Conservation (phyloP, 2,888 invertebrate genomes). For the Argynnis bischoffii region DNA sequence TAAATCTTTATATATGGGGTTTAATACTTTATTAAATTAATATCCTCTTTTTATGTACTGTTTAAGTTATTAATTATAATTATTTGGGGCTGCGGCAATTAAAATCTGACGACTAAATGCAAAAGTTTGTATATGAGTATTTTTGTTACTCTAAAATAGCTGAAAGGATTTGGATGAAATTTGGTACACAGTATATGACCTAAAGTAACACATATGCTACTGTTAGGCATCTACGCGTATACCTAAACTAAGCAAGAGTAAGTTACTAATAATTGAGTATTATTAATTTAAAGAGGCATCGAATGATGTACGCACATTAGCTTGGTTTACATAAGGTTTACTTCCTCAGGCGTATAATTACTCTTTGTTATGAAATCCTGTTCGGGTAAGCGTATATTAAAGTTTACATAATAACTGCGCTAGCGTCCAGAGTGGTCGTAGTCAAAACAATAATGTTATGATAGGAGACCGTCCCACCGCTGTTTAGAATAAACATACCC, state of each 20-base stretch:
- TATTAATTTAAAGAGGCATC: slow-evolving; percentile 28
- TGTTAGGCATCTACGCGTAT: too few relatives aligned
- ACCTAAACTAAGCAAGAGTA: neutral
- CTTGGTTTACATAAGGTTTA: slow-evolving; percentile 36
- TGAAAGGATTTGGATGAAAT: too few relatives aligned
- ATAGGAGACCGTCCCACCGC: slow-evolving; percentile 61
- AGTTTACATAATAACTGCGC: slow-evolving; percentile 45
- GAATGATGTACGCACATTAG: slow-evolving; percentile 36
- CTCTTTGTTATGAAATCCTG: slow-evolving; percentile 42
- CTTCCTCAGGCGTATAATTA: slow-evolving; percentile 40
- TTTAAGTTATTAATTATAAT: too few relatives aligned
- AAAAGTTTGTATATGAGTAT: too few relatives aligned
- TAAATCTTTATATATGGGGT: too few relatives aligned
- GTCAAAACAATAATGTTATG: slow-evolving; percentile 77
- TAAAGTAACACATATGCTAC: too few relatives aligned
- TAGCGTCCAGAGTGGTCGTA: slow-evolving; percentile 49
- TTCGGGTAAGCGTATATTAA: slow-evolving; percentile 36
- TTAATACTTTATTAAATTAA: too few relatives aligned
- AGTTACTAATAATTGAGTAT: slow-evolving; percentile 11
- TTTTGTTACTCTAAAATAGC: too few relatives aligned
- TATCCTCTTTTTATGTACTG: too few relatives aligned
- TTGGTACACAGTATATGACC: too few relatives aligned
- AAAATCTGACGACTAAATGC: too few relatives aligned
- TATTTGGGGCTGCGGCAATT: too few relatives aligned
- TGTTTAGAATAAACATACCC: slow-evolving; percentile 76